Base-by-base conservation (phyloP, 2,888 invertebrate genomes). In the Sylvicola fuscatus region DNA sequence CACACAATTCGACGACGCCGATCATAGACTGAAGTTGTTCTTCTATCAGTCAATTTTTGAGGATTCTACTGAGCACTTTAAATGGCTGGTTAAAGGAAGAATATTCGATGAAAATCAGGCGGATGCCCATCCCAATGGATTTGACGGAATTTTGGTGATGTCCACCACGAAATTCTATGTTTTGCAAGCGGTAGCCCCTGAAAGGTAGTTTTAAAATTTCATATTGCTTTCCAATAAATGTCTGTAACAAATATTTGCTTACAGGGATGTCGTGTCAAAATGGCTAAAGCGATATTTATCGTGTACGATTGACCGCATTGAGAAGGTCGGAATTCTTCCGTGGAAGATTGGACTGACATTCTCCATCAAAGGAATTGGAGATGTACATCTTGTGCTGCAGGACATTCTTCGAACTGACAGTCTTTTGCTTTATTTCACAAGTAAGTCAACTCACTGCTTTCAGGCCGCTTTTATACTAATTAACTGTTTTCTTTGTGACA, bases 21-120 rank as follows among this genome's bases (percentile, higher is more conserved):
- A 70, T 51, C 68, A 68, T 44, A 61, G 70, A 33, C 52, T 70
- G n/a, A 69, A 69, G 46, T 50, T 66, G 3, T 64, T 64, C 47
- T 58, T 70, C 27, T 64, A 65, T 47, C 56, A 67, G 41, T 56
- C 55, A 39, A 53, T 68, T 45, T 68, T 70, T 42, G 62, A 66
- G 41, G 60, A 64, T 39, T 55, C 61, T 38, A 59, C 58, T 21
- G 69, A 70, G 47, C 62, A 64, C 38, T 58, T 69, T 5, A 57
- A 64, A 34, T 57, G 66, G 53, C 47, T 68, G 33, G 53, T 63
- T 2, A 60, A 61, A 43, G 64, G 65, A 39, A 52, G 49, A 39
- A 58, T 66, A 14, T 51, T 60, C 32, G 58, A 60, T 49, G 54
- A 56, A 37, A 52, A 49, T 41, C 46, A 29, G 29, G 12, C 29